Percentiles rank a stretch among this genome's conserved stretches.
Evolutionary conservation across 1,140 invertebrate species (phyloP).

Genomic region (Lepeophtheirus salmonis): DNA sequence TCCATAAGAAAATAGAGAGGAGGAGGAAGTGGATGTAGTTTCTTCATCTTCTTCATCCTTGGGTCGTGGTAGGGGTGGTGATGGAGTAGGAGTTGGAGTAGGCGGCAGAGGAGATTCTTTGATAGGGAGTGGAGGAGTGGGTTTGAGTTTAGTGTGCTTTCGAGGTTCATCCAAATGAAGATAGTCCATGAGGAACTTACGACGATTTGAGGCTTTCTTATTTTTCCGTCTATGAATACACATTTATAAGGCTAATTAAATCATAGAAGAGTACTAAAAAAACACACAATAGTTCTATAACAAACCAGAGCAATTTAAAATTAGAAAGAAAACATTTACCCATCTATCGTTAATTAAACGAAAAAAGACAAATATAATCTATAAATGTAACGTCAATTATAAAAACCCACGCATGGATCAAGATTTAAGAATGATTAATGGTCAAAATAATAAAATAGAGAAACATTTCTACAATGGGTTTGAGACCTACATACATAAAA

Average conservation of each 20-base stretch:
- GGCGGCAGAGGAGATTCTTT: background rate
- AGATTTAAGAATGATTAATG: background rate
- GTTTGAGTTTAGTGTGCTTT: too few species aligned
- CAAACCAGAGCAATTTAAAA: too few species aligned
- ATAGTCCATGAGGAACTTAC: background rate
- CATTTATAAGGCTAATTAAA: background rate
- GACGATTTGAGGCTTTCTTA: background rate
- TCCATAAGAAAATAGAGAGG: background rate
- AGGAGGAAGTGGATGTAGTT: too few species aligned
- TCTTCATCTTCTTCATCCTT: too few species aligned
- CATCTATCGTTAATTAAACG: background rate
- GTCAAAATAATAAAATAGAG: background rate
- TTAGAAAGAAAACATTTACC: too few species aligned
- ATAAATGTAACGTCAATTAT: background rate
- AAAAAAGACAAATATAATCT: background rate
- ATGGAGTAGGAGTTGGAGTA: background rate
- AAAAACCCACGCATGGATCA: background rate
- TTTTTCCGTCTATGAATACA: background rate
- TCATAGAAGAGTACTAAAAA: background rate
- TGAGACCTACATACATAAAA: too few species aligned
- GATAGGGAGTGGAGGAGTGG: background rate
- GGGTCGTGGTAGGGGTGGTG: background rate
- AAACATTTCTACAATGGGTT: too few species aligned
- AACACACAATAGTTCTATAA: background rate
- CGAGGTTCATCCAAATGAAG: background rate